Conservation (phyloP, 2,797 vertebrate species). For the Melanotaenia maccullochi region DNA sequence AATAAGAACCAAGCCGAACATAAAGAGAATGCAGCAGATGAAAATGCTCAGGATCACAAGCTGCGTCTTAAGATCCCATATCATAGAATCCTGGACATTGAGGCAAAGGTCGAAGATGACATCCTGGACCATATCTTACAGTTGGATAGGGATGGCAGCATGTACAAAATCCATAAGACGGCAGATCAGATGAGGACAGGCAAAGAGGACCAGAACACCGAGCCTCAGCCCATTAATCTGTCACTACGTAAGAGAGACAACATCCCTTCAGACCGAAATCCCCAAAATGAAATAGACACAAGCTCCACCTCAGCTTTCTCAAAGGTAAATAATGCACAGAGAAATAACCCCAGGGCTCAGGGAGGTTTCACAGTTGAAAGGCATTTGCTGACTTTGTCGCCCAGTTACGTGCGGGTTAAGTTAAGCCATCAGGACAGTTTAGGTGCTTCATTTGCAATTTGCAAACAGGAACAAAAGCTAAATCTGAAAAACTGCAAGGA, state of each 20-base stretch:
- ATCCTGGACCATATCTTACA: not conserved
- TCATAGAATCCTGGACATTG: slow-evolving; percentile 19
- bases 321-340: slow-evolving; percentile 5
- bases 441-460: not conserved
- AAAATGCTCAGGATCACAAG: not conserved
- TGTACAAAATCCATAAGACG: not conserved
- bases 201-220: slow-evolving; percentile 18
- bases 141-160: slow-evolving; percentile 35
- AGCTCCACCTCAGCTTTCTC: slow-evolving; percentile 18
- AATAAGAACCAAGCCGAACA: not conserved
- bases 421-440: not conserved
- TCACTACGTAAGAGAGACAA: slow-evolving; percentile 13
- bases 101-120: slow-evolving; percentile 47
- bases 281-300: slow-evolving; percentile 14
- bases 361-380: slow-evolving; percentile 10
- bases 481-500: not conserved
- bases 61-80: slow-evolving; percentile 22
- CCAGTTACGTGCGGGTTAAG: slow-evolving; percentile 30
- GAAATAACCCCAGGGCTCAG: not conserved
- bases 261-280: slow-evolving; percentile 17
- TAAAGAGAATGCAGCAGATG: not conserved
- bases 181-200: slow-evolving; percentile 27
- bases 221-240: not conserved
- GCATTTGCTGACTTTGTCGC: slow-evolving; percentile 5
- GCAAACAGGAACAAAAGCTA: slow-evolving; percentile 20